Evolutionary conservation across 2,888 invertebrate genomes (phyloP), one percentile per base, ranked within the genome.

Genomic region (Lomographa bimaculata): DNA sequence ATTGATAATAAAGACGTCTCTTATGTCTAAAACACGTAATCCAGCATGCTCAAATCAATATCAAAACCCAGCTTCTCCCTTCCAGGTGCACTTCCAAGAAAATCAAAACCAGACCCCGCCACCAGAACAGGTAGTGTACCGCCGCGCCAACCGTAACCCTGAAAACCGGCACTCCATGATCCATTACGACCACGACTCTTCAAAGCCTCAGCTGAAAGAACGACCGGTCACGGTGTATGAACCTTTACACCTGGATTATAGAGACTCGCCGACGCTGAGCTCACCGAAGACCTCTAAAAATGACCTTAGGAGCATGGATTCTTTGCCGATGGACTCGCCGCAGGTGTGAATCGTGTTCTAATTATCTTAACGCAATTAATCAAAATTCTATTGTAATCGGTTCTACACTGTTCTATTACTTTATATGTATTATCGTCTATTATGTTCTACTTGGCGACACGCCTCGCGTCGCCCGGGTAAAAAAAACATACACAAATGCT

Each of bases 101-200:
- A 65, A 57, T 17, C 71, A 82, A 49, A 58, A 58, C 6, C 73
- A 74, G 6, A 34, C 42, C 8, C 44, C 6, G 41, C 45, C 45
- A 5, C 18, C 44, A 2, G 79, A 83, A n/a, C 32, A 16, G 48
- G 83, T 89, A 0, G 64, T 87, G n/a, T 79, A 76, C 47, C 79
- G 89, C 2, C 77, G 86, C 5, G 64, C 79, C 1, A 82, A 77
- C 44, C 76, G 87, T 6, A 84, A 85, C 57, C 27, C 70, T 0
- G 89, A 86, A 35, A 86, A 89, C 60, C 79, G 89, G 0, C 89
- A 89, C 54, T 89, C 89, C n/a, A 89, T 89, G 89, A 89, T 89
- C 45, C 89, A 89, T 18, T 89, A 86, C 54, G 89, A 89, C 57
- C 87, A 89, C 41, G 85, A 87, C 23, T 49, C 74, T 0, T 60